These are phyloP conservation scores for Alloscopus bannaensis DNA, from an alignment of 2,888 invertebrate species.

Conservation along the genomic window DNA sequence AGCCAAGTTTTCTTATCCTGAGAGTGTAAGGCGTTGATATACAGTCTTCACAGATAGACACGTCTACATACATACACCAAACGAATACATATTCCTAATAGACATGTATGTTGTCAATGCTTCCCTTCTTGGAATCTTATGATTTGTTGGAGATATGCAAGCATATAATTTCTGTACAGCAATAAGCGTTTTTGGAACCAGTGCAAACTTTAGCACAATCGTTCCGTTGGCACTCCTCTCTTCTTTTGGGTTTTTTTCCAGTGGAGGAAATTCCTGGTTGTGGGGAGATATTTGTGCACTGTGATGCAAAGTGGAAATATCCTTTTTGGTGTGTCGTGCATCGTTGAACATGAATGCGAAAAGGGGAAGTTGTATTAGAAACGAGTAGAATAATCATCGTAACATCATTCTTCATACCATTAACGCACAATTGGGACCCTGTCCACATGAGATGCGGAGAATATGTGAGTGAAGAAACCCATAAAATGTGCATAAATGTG, in stretches of 20 bases:
- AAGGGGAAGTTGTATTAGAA: conserved; percentile 8
- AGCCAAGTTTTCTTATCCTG: conserved; percentile 37
- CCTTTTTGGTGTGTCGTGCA: conserved; percentile 1
- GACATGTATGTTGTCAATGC: background rate
- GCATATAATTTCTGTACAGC: conserved; percentile 12
- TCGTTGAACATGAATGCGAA: conserved; percentile 18
- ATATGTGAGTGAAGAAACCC: too few relatives aligned
- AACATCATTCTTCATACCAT: conserved; percentile 12
- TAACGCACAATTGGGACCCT: conserved; percentile 16
- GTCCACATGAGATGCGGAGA: too few relatives aligned
- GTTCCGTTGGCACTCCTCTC: conserved; percentile 27
- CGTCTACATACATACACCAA: background rate
- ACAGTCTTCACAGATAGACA: background rate
- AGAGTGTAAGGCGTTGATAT: too few relatives aligned
- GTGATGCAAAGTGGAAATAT: background rate
- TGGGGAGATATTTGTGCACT: too few relatives aligned
- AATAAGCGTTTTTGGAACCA: conserved; percentile 33
- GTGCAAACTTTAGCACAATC: conserved; percentile 20
- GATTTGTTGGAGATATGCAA: conserved; percentile 6
- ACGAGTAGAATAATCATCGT: conserved; percentile 7
- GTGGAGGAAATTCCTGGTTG: too few relatives aligned
- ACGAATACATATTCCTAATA: too few relatives aligned
- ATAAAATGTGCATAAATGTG: background rate
- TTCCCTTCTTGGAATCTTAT: background rate
- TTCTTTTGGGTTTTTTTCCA: conserved; percentile 7